A percentile compares a stretch with the other conserved stretches of the same genome.
Evolutionary conservation across 2,113 vertebrate species (phyloP).

Genomic region (Strix uralensis): DNA sequence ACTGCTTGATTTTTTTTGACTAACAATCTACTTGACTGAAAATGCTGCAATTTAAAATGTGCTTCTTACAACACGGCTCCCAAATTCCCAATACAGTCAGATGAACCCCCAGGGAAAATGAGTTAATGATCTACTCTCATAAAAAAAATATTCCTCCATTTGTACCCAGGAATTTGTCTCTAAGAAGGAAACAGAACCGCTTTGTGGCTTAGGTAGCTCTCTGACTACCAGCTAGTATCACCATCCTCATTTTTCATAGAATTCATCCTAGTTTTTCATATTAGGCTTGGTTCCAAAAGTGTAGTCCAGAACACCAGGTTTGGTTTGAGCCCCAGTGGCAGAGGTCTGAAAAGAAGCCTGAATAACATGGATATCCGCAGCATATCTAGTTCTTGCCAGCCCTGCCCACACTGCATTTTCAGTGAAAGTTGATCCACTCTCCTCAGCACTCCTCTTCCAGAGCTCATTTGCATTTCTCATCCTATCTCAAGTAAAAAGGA

Average conservation of each 20-base stretch:
- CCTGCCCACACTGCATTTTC: neutral
- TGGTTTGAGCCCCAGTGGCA: neutral
- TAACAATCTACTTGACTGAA: neutral
- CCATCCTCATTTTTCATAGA: neutral
- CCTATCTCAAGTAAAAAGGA: neutral
- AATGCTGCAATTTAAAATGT: neutral
- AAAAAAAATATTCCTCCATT: neutral
- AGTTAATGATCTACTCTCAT: neutral
- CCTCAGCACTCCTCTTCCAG: conserved; percentile 22
- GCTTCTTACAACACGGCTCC: neutral
- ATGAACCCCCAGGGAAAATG: neutral
- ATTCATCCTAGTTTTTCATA: neutral
- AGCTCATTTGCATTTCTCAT: neutral
- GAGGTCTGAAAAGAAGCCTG: neutral
- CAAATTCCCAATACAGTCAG: neutral
- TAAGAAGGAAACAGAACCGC: neutral
- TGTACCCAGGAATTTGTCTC: neutral
- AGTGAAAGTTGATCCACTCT: conserved; percentile 53
- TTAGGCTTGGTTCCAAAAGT: neutral
- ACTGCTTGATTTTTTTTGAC: neutral
- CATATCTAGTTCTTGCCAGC: neutral
- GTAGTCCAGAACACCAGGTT: conserved; percentile 7
- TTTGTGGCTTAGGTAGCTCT: neutral
- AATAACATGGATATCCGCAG: neutral
- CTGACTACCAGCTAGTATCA: neutral